Conservation (phyloP, 2,113 vertebrate genomes). For the Mormyrus lacerda region DNA sequence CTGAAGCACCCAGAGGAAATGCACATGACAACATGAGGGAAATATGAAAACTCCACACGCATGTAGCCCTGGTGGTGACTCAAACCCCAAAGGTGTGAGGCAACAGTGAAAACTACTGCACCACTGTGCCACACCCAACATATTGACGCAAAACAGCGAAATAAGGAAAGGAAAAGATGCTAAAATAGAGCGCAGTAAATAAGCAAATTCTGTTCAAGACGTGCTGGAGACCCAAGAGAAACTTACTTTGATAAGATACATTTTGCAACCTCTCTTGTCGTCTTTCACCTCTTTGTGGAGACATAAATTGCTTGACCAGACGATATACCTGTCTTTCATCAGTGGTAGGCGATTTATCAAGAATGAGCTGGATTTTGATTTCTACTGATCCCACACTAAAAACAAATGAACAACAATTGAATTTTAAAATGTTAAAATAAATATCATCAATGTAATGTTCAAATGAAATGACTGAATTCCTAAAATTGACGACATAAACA, state of each 20-base stretch:
- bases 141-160: background rate
- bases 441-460: background rate
- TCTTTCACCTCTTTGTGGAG: background rate
- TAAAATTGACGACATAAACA: background rate
- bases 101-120: too few species aligned
- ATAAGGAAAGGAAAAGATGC: background rate
- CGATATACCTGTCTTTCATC: background rate
- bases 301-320: background rate
- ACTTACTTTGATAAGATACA: background rate
- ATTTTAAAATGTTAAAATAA: background rate
- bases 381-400: background rate
- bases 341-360: background rate
- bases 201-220: background rate
- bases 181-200: background rate
- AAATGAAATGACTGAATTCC: background rate
- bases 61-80: too few species aligned
- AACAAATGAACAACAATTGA: background rate
- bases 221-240: background rate
- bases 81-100: too few species aligned
- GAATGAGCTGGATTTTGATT: background rate
- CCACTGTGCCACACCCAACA: too few species aligned
- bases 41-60: too few species aligned
- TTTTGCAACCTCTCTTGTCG: background rate
- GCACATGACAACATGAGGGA: too few species aligned
- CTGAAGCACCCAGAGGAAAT: too few species aligned